Evolutionary conservation across 2,888 invertebrate species (phyloP), one percentile per base, ranked within the genome.

Genomic region (Cabera pusaria): DNA sequence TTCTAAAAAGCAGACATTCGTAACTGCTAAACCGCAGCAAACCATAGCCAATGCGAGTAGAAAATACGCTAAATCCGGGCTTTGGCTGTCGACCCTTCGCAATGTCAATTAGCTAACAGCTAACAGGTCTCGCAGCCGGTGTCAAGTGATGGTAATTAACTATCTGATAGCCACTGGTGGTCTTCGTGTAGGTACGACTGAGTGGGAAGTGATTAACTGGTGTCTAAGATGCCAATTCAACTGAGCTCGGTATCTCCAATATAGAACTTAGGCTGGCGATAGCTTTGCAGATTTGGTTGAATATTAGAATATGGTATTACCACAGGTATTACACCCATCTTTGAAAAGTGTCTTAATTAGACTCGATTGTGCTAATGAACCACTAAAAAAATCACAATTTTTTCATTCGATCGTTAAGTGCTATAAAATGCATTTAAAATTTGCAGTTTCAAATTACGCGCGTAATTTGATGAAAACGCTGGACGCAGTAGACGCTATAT

Each of bases 111-210:
- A 84, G 74, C 71, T 69, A 78, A 73, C 78, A 79, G 74, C 69
- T 69, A 78, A 72, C 79, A 75, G 78, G 72, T 75, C 59, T 63
- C 59, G 70, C 66, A 73, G 71, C 71, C 66, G 68, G 77, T 79
- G 82, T 80, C 82, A 81, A 80, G 82, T 79, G 72, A 69, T 64
- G 66, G 77, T 80, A 82, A 83, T 83, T 82, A 82, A 80, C 77
- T 69, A 63, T 54, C 60, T 64, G 70, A 75, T 34, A 35, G 39
- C 43, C 34, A 43, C 26, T 56, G 58, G 46, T 44, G 40, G 48
- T 27, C 33, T 43, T 18, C n/a, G 6, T 43, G 36, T 29, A 37
- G 17, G 12, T n/a, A n/a, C n/a, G 19, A 14, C 14, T 6, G 12
- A 33, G 14, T 21, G 18, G 25, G 21, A 40, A 29, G 29, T 40